Base-by-base conservation (phyloP, 2,888 invertebrate genomes). In the Anorthoa munda region DNA sequence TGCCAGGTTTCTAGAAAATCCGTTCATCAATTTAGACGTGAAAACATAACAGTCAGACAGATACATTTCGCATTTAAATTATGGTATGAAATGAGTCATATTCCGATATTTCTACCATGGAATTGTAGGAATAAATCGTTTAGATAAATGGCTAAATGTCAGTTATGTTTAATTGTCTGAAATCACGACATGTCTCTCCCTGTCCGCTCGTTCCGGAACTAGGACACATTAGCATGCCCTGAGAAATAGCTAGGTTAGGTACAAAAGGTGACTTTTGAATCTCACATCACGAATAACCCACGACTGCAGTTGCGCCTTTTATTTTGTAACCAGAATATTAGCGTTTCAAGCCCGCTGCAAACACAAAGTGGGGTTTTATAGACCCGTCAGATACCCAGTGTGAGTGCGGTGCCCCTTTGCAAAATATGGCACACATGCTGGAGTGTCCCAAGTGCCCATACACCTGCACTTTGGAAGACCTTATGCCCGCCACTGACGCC, bases 121-220 rank as follows among this genome's bases (percentile, higher is more conserved):
- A 39, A 48, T 78, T 45, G 64, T 76, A 39, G 39, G 39, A 39
- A 39, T 39, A 39, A 39, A 60, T 63, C 65, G 56, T 58, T 75
- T 63, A 56, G 70, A 83, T 81, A 82, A 83, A 86, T 81, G 67
- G 72, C 76, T 23, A 81, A 84, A 86, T 86, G 83, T 85, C 84
- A 82, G 81, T 75, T 82, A 86, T 83, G 84, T 89, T 86, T 86
- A 87, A 86, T 82, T 82, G 82, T 79, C 79, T 70, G 53, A 80
- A 64, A 86, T 86, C 87, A 88, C 84, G 88, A 89, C 45, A 65
- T 76, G 65, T 84, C 67, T 68, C 66, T 77, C 70, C 56, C 72
- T 60, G 66, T 63, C 59, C 26, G 63, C 46, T 68, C 67, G 67
- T 31, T 79, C 71, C 56, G 66, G 70, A 80, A 85, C 60, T 82